Evolutionary conservation across 2,113 vertebrate genomes (phyloP).

Genomic region (Cryptomyrus ogoouensis): DNA sequence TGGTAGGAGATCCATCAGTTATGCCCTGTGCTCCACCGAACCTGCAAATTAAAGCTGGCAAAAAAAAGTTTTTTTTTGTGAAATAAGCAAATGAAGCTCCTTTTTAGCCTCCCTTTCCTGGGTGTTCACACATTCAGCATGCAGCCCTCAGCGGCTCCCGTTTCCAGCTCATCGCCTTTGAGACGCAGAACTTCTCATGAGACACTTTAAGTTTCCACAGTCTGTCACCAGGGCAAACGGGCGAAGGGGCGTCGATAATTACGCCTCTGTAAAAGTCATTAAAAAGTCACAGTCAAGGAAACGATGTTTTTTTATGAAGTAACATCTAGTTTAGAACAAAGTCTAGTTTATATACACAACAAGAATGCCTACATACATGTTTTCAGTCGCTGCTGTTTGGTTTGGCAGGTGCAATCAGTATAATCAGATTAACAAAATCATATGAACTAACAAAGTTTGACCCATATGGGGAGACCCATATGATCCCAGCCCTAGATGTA

Average conservation of each 20-base stretch:
- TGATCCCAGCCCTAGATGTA: background rate
- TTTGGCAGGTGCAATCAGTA: background rate
- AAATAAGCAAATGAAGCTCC: background rate
- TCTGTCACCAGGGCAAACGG: background rate
- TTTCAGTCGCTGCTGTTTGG: background rate
- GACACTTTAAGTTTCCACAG: background rate
- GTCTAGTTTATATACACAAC: background rate
- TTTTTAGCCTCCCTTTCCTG: background rate
- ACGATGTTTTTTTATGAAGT: background rate
- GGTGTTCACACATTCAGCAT: background rate
- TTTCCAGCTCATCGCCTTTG: background rate
- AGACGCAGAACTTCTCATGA: background rate
- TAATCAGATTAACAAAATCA: background rate
- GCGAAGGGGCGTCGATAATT: background rate
- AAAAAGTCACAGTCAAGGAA: background rate
- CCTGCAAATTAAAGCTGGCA: background rate
- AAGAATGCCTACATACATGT: background rate
- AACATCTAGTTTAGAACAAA: background rate
- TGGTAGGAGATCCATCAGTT: background rate
- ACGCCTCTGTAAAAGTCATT: background rate
- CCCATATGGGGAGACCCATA: background rate
- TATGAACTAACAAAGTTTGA: background rate
- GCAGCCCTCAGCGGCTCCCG: background rate
- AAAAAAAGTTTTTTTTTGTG: background rate
- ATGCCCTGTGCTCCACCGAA: background rate